Base-by-base conservation (phyloP, 2,113 vertebrate genomes). In the Limanda limanda region DNA sequence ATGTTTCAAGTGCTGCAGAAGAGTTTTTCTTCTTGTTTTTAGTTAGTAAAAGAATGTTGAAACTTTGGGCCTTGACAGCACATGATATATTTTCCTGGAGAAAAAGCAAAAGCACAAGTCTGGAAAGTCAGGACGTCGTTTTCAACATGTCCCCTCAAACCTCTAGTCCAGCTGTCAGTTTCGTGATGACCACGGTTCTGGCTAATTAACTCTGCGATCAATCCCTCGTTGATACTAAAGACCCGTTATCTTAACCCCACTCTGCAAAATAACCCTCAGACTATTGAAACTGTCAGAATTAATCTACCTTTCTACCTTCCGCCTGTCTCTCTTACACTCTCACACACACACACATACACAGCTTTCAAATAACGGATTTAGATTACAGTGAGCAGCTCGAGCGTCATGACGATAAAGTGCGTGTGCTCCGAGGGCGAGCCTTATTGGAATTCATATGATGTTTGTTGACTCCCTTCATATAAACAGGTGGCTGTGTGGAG, bases 401-500 rank as follows among this genome's bases (percentile, higher is more conserved):
- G 84, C 79, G 74, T 69, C 73, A 66, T 81, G 72, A 60, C 77
- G 84, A 89, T 89, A 77, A 84, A 83, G 85, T 82, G 78, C 79
- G 88, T 84, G 81, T 82, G 85, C 87, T 85, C 82, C 20, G 79
- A 86, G 85, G 85, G 80, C 69, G 83, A 88, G 86, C 83, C 89
- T 93, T 88, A 91, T 88, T 93, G 86, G 85, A 92, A 91, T 93
- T 91, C 90, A 91, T 82, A 88, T 77, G 81, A 90, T 78, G 86
- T 92, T 90, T 91, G 86, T 91, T 80, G 89, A 88, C 89, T 93
- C 78, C 86, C 88, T 86, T 91, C 83, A 85, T 74, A 91, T 87
- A 89, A 93, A 91, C 92, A 92, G 91, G 92, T 93, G 92, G 88
- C 86, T 88, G 90, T 84, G 89, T 89, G 86, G 74, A 93, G 91